Conservation (phyloP, 2,797 vertebrate genomes). For the Sylvia borin region DNA sequence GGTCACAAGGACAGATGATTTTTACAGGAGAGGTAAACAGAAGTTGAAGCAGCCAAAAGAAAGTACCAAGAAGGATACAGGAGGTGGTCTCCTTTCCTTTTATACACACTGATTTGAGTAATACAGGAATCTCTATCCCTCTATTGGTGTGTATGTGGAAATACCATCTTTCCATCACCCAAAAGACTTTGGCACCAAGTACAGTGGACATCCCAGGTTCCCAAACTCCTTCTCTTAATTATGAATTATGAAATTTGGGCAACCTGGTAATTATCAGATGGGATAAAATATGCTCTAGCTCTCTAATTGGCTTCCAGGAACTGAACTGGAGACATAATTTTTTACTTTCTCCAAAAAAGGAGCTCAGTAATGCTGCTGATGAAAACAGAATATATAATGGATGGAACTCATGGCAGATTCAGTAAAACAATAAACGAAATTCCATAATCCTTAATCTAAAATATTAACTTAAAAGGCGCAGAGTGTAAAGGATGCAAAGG, state of each 20-base stretch:
- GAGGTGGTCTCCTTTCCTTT: neutral
- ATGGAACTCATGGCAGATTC: neutral
- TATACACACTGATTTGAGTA: neutral
- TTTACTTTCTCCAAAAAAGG: neutral
- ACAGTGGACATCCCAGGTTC: neutral
- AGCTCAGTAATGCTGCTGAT: neutral
- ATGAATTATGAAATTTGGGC: neutral
- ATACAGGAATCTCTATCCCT: neutral
- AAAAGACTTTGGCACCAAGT: neutral
- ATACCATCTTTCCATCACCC: neutral
- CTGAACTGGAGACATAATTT: neutral
- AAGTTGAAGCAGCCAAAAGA: neutral
- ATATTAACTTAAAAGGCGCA: neutral
- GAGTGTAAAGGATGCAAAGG: neutral
- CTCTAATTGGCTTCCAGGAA: neutral
- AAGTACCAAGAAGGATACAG: neutral
- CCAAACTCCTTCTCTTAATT: neutral
- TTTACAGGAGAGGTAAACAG: neutral
- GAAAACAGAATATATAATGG: neutral
- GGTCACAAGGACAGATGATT: neutral
- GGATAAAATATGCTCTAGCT: neutral
- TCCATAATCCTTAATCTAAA: neutral
- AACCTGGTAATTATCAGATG: neutral
- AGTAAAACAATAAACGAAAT: neutral
- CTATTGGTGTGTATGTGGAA: neutral